Percentiles rank a stretch among this genome's conserved stretches.
phyloP scores from a whole-genome alignment of 2,113 vertebrate species.

The Todiramphus saurophagus region DNA sequence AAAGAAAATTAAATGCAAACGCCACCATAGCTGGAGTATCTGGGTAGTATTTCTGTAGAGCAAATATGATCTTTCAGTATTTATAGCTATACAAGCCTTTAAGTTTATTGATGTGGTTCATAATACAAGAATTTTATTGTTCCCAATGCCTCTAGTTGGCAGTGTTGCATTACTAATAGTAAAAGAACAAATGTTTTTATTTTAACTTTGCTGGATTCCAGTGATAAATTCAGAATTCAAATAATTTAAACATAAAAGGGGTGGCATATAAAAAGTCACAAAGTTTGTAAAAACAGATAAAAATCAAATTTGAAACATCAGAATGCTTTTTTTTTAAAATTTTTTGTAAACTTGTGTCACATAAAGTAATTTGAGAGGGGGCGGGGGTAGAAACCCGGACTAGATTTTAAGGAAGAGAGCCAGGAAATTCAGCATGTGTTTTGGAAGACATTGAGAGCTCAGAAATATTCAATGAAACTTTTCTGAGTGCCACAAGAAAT shows the following conservation, averaged over 20 bases:
- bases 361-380: slow-evolving; percentile 21
- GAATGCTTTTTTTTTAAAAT: not conserved
- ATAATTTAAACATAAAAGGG: not conserved
- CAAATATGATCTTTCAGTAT: not conserved
- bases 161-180: slow-evolving; percentile 46
- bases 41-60: not conserved
- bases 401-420: slow-evolving; percentile 54
- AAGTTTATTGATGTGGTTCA: not conserved
- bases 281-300: not conserved
- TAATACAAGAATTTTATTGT: not conserved
- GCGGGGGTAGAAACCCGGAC: slow-evolving; percentile 12
- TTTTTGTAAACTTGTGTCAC: not conserved
- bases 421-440: slow-evolving; percentile 65
- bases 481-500: slow-evolving; percentile 64
- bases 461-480: slow-evolving; percentile 66
- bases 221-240: not conserved
- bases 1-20: not conserved
- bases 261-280: not conserved
- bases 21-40: not conserved
- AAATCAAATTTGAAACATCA: not conserved
- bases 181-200: not conserved
- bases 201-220: not conserved
- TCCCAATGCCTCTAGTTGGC: slow-evolving; percentile 42
- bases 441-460: slow-evolving; percentile 53
- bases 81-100: not conserved